phyloP scores from a whole-genome alignment of 2,888 invertebrate genomes.

The Troides helena region DNA sequence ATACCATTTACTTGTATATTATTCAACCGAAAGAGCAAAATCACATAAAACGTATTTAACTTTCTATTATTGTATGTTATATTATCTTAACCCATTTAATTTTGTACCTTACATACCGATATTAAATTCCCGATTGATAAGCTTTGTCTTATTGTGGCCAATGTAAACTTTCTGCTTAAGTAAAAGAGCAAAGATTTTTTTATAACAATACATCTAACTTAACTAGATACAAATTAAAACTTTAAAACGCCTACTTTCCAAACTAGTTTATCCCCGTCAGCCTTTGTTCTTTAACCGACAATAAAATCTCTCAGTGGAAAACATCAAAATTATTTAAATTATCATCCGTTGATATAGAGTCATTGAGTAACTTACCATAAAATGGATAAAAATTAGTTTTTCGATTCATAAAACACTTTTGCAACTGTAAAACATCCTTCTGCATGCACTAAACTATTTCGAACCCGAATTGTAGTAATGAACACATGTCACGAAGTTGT shows the following conservation, averaged over 20 bases:
- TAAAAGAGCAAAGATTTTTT: conserved; percentile 47
- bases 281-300: conserved; percentile 54
- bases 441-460: conserved; percentile 53
- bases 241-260: conserved; percentile 52
- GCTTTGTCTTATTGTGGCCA: conserved; percentile 35
- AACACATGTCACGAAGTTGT: conserved; percentile 43
- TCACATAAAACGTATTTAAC: no score
- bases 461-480: conserved; percentile 36
- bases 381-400: conserved; percentile 47
- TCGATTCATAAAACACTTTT: conserved; percentile 48
- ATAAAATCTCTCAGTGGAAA: conserved; percentile 15
- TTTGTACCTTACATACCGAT: background rate
- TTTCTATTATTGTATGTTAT: background rate
- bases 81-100: background rate
- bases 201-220: conserved; percentile 43
- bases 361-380: conserved; percentile 52
- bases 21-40: no score
- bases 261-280: conserved; percentile 56
- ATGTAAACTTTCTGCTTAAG: conserved; percentile 52
- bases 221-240: conserved; percentile 45
- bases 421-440: conserved; percentile 45
- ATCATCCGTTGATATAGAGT: conserved; percentile 9
- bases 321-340: conserved; percentile 9
- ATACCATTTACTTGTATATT: no score
- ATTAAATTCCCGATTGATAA: background rate